Evolutionary conservation across 2,888 invertebrate species (phyloP), one percentile per base, ranked within the genome.

Genomic region (Oeneis ivallda): DNA sequence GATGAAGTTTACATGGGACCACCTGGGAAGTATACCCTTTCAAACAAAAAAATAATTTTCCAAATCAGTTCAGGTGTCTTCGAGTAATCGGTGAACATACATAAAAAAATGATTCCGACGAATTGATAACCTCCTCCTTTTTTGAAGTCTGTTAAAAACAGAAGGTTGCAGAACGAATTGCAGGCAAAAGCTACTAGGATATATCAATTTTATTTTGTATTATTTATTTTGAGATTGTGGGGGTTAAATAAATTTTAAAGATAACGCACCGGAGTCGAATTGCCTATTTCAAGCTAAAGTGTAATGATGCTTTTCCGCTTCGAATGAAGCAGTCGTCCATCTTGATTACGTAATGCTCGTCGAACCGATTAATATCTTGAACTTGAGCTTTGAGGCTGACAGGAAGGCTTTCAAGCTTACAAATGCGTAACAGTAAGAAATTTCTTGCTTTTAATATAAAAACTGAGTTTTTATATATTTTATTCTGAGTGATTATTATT

Each of bases 251-350:
- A 69, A 65, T 62, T 61, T 65, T 13, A 45, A 62, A 60, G 45
- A 60, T 65, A 39, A 37, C 61, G 53, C 53, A 64, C 60, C 61
- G 17, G 19, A 49, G 49, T 19, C 52, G 52, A 59, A 49, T 63
- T 59, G 59, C 47, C 37, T 59, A 59, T 59, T 59, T 47, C 59
- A 49, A 58, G 54, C 62, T 47, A 66, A 70, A 80, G 72, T 77
- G 74, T 79, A 81, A 81, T 79, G 78, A 81, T 79, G 83, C 77
- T 80, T 83, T 82, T 75, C 75, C 73, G 69, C 70, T 75, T 76
- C 77, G 75, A 70, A 74, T 75, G 75, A 73, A 71, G 75, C 70
- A 73, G 76, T 71, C 75, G 75, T 75, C 75, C 72, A 73, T 76
- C 76, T 76, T 74, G 75, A 73, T 79, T 79, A 75, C 72, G 71